Evolutionary conservation across 2,113 vertebrate species (phyloP), one percentile per base, ranked within the genome.

Genomic region (Candoia aspera): DNA sequence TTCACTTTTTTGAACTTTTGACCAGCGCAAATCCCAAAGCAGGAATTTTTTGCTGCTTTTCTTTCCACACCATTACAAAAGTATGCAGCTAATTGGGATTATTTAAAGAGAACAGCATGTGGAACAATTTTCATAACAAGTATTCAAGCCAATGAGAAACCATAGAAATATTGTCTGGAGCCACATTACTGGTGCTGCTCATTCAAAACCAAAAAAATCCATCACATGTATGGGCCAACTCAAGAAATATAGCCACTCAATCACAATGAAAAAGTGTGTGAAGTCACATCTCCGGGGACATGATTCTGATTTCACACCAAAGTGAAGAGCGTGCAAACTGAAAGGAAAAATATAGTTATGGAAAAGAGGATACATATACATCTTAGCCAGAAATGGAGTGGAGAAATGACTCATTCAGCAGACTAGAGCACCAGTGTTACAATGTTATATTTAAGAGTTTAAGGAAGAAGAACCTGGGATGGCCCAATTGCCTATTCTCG

Each of bases 331-430:
- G 26, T 84, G 21, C 46, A 84, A 92, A 33, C 91, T 84, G 79
- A 89, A 84, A 68, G 59, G 55, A 86, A 62, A 89, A 91, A 92
- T 42, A 91, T 29, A 64, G 73, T 62, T 89, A 89, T 89, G 91
- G 87, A 8, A 11, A 42, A 60, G 60, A 84, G 29, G 60, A 84
- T 17, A 59, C 26, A 17, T 23, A 60, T 84, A 54, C 23, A 84
- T 84, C 57, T 42, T 21, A 62, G 87, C 53, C 73, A 89, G 55
- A 62, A 62, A 59, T 54, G 42, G 29, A 37, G 6, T 29, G 29
- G 19, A 84, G 73, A 89, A 92, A 92, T 62, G 42, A 84, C 12
- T 89, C 73, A 89, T 2, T 62, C 15, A 17, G 23, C n/a, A 11
- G 6, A 54, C 15, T 13, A 88, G 11, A 83, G 37, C 11, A 23